Conservation (phyloP, 1,140 invertebrate species). For the Ips typographus region DNA sequence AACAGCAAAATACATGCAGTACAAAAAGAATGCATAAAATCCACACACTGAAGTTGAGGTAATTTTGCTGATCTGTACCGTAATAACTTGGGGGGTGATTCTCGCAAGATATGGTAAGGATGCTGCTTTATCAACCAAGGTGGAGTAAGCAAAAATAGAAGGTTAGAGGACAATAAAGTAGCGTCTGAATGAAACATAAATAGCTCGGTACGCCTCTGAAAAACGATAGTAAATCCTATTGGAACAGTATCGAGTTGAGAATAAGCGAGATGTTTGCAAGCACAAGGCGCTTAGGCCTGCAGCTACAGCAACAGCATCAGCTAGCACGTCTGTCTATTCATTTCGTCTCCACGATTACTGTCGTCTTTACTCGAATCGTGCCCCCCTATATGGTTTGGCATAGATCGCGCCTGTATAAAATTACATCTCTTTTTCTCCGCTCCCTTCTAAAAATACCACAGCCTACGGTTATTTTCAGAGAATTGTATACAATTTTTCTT, state of each 20-base stretch:
- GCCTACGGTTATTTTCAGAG: conserved; percentile 50
- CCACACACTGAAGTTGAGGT: too few species aligned
- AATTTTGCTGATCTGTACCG: too few species aligned
- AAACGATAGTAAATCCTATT: too few species aligned
- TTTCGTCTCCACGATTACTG: conserved; percentile 38
- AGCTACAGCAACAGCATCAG: conserved; percentile 22
- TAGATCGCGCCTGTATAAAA: conserved; percentile 51
- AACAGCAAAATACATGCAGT: too few species aligned
- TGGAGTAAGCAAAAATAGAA: too few species aligned
- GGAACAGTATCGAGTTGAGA: neutral
- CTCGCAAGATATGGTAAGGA: too few species aligned
- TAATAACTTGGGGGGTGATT: too few species aligned
- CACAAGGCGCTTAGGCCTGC: neutral
- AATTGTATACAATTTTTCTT: conserved; percentile 49
- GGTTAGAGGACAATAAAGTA: too few species aligned
- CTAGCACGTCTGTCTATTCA: conserved; percentile 23
- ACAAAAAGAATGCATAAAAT: too few species aligned
- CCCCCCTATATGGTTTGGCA: conserved; percentile 54
- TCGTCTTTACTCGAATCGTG: conserved; percentile 42
- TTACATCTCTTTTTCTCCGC: conserved; percentile 53
- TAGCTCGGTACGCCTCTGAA: neutral
- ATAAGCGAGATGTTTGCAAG: conserved; percentile 15
- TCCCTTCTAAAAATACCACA: conserved; percentile 51
- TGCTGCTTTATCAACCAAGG: too few species aligned
- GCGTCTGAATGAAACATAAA: neutral